phyloP scores from a whole-genome alignment of 2,113 vertebrate genomes.

The Pitta sordida region DNA sequence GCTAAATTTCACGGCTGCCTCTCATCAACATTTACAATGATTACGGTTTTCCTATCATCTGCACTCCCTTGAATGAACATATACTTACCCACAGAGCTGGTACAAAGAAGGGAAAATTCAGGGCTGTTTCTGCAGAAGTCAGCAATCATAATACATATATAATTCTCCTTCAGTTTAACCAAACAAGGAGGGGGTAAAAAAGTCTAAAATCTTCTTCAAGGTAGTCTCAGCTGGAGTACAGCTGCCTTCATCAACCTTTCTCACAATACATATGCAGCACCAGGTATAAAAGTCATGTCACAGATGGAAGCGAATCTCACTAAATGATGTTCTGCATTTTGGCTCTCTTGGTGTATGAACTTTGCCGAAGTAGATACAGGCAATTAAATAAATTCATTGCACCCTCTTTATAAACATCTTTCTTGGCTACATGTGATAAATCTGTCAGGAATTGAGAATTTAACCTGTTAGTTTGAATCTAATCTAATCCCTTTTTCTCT shows the following conservation, averaged over 20 bases:
- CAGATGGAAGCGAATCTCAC: not conserved
- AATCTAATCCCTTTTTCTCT: not conserved
- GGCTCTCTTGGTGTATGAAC: not conserved
- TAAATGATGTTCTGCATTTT: not conserved
- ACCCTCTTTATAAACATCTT: not conserved
- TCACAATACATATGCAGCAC: not conserved
- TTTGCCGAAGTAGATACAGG: not conserved
- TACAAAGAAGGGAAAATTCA: not conserved
- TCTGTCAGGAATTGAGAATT: not conserved
- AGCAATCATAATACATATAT: not conserved
- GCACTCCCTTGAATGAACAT: not conserved
- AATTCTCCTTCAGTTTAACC: not conserved
- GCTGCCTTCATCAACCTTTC: constrained; percentile 14
- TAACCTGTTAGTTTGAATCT: not conserved
- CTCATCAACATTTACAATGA: not conserved
- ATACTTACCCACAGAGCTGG: not conserved
- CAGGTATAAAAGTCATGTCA: not conserved
- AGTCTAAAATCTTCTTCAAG: not conserved
- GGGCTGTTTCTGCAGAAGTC: not conserved
- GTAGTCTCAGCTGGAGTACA: constrained; percentile 10
- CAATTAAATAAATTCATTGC: not conserved
- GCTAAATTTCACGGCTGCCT: constrained; percentile 20
- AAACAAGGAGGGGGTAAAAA: not conserved
- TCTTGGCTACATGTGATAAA: not conserved
- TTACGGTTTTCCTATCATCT: not conserved